A percentile compares a stretch with the other conserved stretches of the same genome.
Conservation (phyloP, 2,888 invertebrate genomes). For the Nymphalis urticae region DNA sequence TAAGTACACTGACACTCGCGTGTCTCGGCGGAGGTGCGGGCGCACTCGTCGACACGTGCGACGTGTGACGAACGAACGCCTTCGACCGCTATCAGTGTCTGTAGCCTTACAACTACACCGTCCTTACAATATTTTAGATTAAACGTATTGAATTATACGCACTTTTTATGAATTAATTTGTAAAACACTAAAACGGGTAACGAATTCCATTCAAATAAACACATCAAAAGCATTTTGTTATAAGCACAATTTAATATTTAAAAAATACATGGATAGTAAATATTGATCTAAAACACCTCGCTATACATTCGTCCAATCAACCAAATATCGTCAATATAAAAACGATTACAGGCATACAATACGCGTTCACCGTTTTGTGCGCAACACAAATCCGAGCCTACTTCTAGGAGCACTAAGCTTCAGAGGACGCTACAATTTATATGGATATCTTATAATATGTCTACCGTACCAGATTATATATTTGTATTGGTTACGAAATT, state of each 20-base stretch:
- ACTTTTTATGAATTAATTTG: slow-evolving; percentile 29
- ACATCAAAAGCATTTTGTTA: slow-evolving; percentile 59
- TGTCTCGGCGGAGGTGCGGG: slow-evolving; percentile 34
- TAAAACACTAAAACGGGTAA: slow-evolving; percentile 61
- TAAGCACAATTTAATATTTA: slow-evolving; percentile 47
- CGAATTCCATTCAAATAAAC: slow-evolving; percentile 57
- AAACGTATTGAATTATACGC: slow-evolving; percentile 51
- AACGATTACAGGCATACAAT: slow-evolving; percentile 37
- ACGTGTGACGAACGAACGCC: slow-evolving; percentile 1
- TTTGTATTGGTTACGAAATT: slow-evolving; percentile 50
- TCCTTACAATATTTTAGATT: slow-evolving; percentile 49
- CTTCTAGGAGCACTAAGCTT: slow-evolving; percentile 59
- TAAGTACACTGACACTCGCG: slow-evolving; percentile 72
- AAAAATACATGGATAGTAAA: slow-evolving; percentile 37
- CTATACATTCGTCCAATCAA: slow-evolving; percentile 49
- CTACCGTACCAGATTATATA: slow-evolving; percentile 59
- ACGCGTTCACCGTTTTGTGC: slow-evolving; percentile 56
- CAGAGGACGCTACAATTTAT: slow-evolving; percentile 50
- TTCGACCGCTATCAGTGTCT: slow-evolving; percentile 22
- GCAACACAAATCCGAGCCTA: slow-evolving; percentile 59
- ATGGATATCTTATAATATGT: slow-evolving; percentile 50
- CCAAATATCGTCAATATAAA: slow-evolving; percentile 50
- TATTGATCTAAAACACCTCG: slow-evolving; percentile 49
- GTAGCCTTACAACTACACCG: slow-evolving; percentile 46
- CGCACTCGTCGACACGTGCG: neutral